Evolutionary conservation across 2,888 invertebrate species (phyloP), one percentile per base, ranked within the genome.

Genomic region (Villa cingulata): DNA sequence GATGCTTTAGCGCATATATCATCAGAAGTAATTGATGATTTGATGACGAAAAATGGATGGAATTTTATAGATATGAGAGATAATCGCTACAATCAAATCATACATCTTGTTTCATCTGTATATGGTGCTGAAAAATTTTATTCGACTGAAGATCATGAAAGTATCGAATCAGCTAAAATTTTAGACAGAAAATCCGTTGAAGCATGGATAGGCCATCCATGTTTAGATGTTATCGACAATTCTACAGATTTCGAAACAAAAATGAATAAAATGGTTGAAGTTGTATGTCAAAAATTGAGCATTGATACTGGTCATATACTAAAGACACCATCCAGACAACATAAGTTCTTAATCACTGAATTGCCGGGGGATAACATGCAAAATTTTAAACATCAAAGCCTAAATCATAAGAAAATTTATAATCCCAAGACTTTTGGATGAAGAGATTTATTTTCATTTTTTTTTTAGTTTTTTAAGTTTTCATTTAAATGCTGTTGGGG

Each of bases 191-290:
- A 86, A 62, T 95, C 96, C 1, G 90, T 95, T 2, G 86, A 91
- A 32, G 88, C 96, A 1, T 98, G 98, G 98, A 84, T 98, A 53
- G 98, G 98, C 0, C 98, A 98, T 72, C 98, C 98, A 0, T 98
- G 97, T 70, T 95, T 95, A 70, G 98, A 98, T 75, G 94, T 98
- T 29, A 90, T 98, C 58, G 97, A 98, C 72, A 98, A 98, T 72
- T 86, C 88, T 10, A 89, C 91, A 12, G 91, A 94, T 66, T 98
- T 98, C 71, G 95, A 97, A 67, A 83, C 87, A 52, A 98, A 98
- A 73, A 88, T 97, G 66, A 83, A 90, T 63, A 80, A 92, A 43
- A 85, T 96, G 77, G 91, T 97, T 61, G 89, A 87, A 49, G 79
- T 81, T 59, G 85, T 90, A 29, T 90, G 89, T 70, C 89, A 92